Percentiles rank a stretch among this genome's conserved stretches.
phyloP scores from a whole-genome alignment of 2,113 vertebrate species.

The Misgurnus anguillicaudatus region DNA sequence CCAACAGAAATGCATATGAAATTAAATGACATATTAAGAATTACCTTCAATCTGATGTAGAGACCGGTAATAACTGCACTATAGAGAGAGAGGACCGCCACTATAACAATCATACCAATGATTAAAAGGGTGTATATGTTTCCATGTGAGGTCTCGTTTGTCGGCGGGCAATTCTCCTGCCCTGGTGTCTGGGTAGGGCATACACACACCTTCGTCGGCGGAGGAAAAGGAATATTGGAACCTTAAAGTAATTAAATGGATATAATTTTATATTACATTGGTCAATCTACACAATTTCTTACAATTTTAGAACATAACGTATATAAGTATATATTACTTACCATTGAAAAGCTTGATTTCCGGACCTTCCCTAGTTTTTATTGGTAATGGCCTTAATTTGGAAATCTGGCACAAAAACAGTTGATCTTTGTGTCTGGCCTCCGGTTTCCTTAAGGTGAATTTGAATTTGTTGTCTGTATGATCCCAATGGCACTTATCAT shows the following conservation, averaged over 20 bases:
- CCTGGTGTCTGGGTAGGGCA: neutral
- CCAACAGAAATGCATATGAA: neutral
- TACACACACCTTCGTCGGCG: neutral
- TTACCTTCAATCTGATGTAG: constrained; percentile 47
- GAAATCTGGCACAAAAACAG: constrained; percentile 13
- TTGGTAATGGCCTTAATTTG: neutral
- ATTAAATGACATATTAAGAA: neutral
- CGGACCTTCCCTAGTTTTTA: accelerated
- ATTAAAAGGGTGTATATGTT: neutral
- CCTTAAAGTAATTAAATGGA: neutral
- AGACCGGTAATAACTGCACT: constrained; percentile 16
- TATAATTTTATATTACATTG: neutral
- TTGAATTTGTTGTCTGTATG: neutral
- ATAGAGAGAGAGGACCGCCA: constrained; percentile 36
- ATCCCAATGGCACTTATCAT: neutral
- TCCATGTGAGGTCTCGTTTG: neutral
- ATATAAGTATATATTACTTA: neutral
- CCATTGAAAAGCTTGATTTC: constrained; percentile 21
- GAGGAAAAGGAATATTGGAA: neutral
- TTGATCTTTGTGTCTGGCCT: neutral
- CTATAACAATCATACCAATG: constrained; percentile 5
- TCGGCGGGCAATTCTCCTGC: no score
- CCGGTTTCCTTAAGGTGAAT: constrained; percentile 28
- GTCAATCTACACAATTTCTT: neutral
- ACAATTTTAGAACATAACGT: neutral